Conservation (phyloP, 1,140 invertebrate species). For the Tribolium madens region DNA sequence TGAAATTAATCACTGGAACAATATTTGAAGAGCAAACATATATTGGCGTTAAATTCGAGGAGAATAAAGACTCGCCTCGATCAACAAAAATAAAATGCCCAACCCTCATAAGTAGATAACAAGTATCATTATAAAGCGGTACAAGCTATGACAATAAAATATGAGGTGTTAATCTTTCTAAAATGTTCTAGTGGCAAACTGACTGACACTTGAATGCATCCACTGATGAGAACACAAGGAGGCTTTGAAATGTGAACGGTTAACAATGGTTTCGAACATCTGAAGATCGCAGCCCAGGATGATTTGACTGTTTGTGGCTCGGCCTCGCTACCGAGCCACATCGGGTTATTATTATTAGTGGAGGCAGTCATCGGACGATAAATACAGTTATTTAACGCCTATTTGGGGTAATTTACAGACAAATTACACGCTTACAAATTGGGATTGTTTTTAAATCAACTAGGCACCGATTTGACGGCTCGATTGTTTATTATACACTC, state of each 20-base stretch:
- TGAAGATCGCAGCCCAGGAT: slow-evolving; percentile 49
- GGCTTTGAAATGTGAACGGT: slow-evolving; percentile 50
- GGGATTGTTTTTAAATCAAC: slow-evolving; percentile 38
- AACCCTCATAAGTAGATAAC: slow-evolving; percentile 51
- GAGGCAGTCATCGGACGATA: slow-evolving; percentile 17
- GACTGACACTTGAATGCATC: slow-evolving; percentile 53
- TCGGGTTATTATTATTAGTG: slow-evolving; percentile 40
- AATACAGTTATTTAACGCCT: slow-evolving; percentile 35
- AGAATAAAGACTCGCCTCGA: slow-evolving; percentile 8
- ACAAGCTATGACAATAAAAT: slow-evolving; percentile 55
- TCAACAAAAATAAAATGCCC: slow-evolving; percentile 39
- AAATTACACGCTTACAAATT: slow-evolving; percentile 25
- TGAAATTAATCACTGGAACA: slow-evolving; percentile 1
- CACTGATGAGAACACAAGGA: slow-evolving; percentile 57
- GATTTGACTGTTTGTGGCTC: slow-evolving; percentile 50
- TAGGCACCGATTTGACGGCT: slow-evolving; percentile 23
- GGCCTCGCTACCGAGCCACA: slow-evolving; percentile 37
- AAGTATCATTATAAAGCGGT: slow-evolving; percentile 57
- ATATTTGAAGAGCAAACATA: slow-evolving; percentile 31
- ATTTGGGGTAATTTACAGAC: slow-evolving; percentile 32
- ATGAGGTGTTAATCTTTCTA: slow-evolving; percentile 58
- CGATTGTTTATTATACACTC: slow-evolving; percentile 1
- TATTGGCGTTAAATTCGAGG: slow-evolving; percentile 29
- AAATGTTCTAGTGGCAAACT: slow-evolving; percentile 57
- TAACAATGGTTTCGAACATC: slow-evolving; percentile 53